Conservation (phyloP, 2,113 vertebrate genomes). For the human region GRCh38 chr15:72478001-72478500, state of each 20-base stretch:
- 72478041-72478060: neutral
- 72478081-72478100: neutral
- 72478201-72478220: neutral
- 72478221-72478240: neutral
- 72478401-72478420: neutral
- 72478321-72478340: neutral
- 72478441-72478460: neutral
- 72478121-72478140: neutral
- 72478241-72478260: neutral
- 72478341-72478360: neutral
- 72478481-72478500: neutral
- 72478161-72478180: neutral
- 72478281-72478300: neutral
- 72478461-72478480: neutral
- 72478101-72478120: neutral
- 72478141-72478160: neutral
- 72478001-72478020: neutral
- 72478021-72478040: neutral
- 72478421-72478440: conserved; percentile 8
- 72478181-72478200: neutral
- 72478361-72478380: neutral
- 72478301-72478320: neutral
- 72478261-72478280: neutral
- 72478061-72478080: neutral
- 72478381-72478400: neutral